A percentile compares a stretch with the other conserved stretches of the same genome.
phyloP scores from a whole-genome alignment of 2,888 invertebrate species.

The Lithophane semibrunnea region DNA sequence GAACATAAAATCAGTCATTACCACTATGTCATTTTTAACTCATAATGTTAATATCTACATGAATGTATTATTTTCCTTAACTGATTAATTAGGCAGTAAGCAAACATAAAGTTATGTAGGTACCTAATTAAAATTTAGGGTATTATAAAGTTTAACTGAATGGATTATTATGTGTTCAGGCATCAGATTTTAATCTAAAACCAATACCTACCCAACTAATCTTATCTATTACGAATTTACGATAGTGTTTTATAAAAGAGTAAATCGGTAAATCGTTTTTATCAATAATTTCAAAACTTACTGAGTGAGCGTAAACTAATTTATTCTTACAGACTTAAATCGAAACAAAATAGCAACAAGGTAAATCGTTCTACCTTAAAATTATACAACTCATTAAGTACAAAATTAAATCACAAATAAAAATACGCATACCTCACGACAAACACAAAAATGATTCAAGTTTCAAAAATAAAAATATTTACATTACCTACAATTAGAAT shows the following conservation, averaged over 20 bases:
- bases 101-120: neutral
- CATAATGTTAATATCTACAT: neutral
- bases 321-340: neutral
- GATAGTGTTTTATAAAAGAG: neutral
- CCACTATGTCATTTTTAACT: neutral
- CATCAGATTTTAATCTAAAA: neutral
- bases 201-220: no score
- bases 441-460: neutral
- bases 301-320: no score
- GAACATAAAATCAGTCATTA: neutral
- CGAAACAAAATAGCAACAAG: neutral
- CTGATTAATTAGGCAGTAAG: neutral
- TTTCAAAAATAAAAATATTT: conserved; percentile 7
- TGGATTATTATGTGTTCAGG: neutral
- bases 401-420: neutral
- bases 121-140: neutral
- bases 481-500: neutral
- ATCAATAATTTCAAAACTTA: neutral
- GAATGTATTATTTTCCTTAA: conserved; percentile 14
- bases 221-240: neutral
- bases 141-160: neutral
- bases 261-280: neutral
- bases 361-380: neutral
- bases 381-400: neutral
- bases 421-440: neutral